Evolutionary conservation across 2,888 invertebrate species (phyloP), one percentile per base, ranked within the genome.

Genomic region (Cyclophora albipunctata): DNA sequence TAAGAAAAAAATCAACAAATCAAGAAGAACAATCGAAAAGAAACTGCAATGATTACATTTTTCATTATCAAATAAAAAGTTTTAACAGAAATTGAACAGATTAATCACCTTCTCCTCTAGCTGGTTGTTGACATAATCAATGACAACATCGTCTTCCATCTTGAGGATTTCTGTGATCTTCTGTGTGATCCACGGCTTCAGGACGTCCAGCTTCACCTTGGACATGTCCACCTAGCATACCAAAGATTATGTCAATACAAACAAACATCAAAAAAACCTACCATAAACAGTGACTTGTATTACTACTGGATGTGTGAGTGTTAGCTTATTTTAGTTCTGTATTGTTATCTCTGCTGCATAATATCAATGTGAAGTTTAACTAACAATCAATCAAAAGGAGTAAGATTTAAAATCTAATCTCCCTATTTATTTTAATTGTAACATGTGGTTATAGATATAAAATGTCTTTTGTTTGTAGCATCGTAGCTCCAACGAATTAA

Each of bases 171-270:
- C 97, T 3, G 98, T 98, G 53, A 99, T 94, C 84, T 97, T 96
- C 77, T 96, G 94, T 35, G 98, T 96, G 74, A 99, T 99, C 99
- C 99, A 99, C 59, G 99, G 99, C 76, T 99, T 98, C 71, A 99
- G 91, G 45, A 97, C 96, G 75, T 99, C 98, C 70, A 99, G 88
- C 81, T 99, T 99, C 53, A 99, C 97, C 89, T 98, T 98, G 48
- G 95, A 94, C 97, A 99, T 98, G 81, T 99, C 98, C 80, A 99
- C 96, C 97, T 70, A 37, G 7, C 34, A 20, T 20, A 20, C 20
- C 20, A 20, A 20, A 20, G 20, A 20, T 20, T 20, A 20, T 20
- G 20, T 20, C 20, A 20, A 20, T 20, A 20, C 20, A 20, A 20
- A 20, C 20, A 20, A 20, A 20, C 20, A 20, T 20, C 5, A 33